Percentiles rank a stretch among this genome's conserved stretches.
Evolutionary conservation across 2,797 vertebrate genomes (phyloP).

Genomic region (Rallus crepitans): DNA sequence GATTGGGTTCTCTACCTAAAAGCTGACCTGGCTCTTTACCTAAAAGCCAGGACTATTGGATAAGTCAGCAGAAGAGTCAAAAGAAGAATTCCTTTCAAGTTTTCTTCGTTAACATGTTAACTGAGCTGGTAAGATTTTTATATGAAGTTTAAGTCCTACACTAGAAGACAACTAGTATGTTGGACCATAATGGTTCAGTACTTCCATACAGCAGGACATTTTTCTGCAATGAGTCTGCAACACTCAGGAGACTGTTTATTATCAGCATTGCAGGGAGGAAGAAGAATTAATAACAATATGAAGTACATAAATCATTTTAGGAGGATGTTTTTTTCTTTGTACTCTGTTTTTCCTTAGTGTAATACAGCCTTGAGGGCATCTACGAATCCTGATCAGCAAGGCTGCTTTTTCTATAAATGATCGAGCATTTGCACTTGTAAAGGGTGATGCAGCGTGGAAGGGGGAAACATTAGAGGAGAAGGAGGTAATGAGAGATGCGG

Average conservation of each 20-base stretch:
- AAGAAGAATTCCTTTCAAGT: neutral
- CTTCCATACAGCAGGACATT: neutral
- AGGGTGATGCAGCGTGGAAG: neutral
- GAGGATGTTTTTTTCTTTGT: slow-evolving; percentile 42
- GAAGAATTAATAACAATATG: neutral
- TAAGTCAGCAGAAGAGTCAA: neutral
- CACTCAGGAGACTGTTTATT: slow-evolving; percentile 49
- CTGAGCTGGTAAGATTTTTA: neutral
- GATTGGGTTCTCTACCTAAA: neutral
- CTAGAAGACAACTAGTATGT: neutral
- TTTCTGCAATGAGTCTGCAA: slow-evolving; percentile 38
- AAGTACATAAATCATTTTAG: neutral
- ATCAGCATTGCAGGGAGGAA: slow-evolving; percentile 27
- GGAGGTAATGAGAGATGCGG: neutral
- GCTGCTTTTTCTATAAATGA: slow-evolving; percentile 41
- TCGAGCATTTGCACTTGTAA: slow-evolving; percentile 30
- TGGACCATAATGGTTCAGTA: slow-evolving; percentile 28
- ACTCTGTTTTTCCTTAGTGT: slow-evolving; percentile 16
- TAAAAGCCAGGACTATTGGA: neutral
- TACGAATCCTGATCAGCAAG: slow-evolving; percentile 45
- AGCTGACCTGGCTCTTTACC: neutral
- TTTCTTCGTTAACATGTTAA: neutral
- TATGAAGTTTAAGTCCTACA: neutral
- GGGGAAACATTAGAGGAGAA: neutral
- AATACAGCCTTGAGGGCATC: slow-evolving; percentile 18